Evolutionary conservation across 1,140 invertebrate species (phyloP).

Genomic region (Eupeodes corollae): DNA sequence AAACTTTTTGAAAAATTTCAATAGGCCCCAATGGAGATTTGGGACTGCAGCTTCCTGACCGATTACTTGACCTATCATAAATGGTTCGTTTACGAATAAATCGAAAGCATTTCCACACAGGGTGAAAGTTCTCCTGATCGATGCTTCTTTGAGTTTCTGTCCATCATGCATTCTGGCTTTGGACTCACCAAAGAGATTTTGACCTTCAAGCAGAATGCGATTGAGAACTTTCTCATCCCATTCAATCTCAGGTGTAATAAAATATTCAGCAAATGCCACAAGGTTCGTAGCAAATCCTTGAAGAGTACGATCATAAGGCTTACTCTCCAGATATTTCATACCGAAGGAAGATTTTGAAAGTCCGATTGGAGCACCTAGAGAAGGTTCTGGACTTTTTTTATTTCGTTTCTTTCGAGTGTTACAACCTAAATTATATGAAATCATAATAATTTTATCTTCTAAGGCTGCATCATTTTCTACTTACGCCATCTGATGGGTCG

Average conservation of each 20-base stretch:
- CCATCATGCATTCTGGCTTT: no score
- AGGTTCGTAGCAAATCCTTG: background rate
- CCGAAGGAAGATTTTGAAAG: no score
- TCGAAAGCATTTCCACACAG: background rate
- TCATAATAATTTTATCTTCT: no score
- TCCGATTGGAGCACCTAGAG: no score
- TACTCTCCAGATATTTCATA: no score
- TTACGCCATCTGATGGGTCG: no score
- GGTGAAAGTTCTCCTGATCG: background rate
- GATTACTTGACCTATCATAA: background rate
- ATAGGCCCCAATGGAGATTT: background rate
- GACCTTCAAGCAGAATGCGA: background rate
- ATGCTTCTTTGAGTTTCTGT: no score
- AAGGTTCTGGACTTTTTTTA: no score
- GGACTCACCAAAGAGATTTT: background rate
- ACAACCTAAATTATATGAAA: no score
- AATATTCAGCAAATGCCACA: background rate
- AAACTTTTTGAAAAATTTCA: no score
- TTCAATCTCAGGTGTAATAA: background rate
- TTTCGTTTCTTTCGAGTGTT: no score
- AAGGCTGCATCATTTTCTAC: no score
- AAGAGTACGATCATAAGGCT: background rate
- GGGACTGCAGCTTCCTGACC: background rate
- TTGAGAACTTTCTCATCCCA: background rate
- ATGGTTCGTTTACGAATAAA: background rate